Evolutionary conservation across 2,797 vertebrate genomes (phyloP).

Genomic region (Thamnophis elegans): DNA sequence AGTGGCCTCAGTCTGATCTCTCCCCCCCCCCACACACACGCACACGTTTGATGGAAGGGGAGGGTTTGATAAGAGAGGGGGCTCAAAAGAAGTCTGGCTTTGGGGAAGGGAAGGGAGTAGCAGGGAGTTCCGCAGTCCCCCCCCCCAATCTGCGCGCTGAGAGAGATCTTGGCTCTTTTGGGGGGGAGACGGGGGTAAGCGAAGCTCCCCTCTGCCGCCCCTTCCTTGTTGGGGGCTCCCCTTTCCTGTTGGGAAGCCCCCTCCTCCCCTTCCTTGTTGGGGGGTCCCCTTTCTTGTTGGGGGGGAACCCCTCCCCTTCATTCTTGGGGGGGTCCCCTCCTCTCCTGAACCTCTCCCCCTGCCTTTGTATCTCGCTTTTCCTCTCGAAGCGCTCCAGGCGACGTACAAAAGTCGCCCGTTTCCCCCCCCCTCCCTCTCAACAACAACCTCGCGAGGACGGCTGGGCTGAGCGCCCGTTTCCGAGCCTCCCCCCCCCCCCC

Average conservation of each 20-base stretch:
- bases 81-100: neutral
- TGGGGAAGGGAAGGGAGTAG: neutral
- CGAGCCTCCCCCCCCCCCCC: neutral
- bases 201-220: neutral
- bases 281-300: too few species aligned
- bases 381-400: neutral
- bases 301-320: too few species aligned
- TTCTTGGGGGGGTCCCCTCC: neutral
- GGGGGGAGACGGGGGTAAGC: neutral
- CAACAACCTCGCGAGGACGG: neutral
- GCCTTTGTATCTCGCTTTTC: neutral
- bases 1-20: too few species aligned
- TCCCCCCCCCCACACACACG: too few species aligned
- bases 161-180: neutral
- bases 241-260: too few species aligned
- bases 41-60: too few species aligned
- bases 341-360: neutral
- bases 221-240: neutral
- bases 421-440: neutral
- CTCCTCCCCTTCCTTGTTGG: too few species aligned
- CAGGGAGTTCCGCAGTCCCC: neutral
- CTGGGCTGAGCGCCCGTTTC: neutral
- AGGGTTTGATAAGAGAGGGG: too few species aligned
- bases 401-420: neutral
- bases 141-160: rapidly evolving